A percentile compares a stretch with the other conserved stretches of the same genome.
These are phyloP conservation scores for Dolichoris vasculosae DNA, from an alignment of 1,140 invertebrate genomes.

Conservation along the genomic window DNA sequence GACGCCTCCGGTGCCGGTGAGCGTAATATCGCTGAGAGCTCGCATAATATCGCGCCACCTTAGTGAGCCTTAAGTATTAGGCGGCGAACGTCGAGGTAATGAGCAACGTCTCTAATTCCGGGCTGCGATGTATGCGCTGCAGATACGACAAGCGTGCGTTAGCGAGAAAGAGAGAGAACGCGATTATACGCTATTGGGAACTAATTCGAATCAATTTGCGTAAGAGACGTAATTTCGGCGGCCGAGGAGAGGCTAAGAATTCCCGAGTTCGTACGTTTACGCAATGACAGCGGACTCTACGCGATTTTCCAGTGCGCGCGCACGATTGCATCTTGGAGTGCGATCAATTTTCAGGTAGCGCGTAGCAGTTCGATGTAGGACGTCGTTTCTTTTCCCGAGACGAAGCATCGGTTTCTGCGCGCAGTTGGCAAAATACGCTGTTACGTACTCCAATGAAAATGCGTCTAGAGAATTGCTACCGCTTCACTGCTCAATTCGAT, in stretches of 20 bases:
- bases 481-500: too few species aligned
- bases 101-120: conserved; percentile 50
- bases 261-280: background rate
- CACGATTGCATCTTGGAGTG: too few species aligned
- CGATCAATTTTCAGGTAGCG: too few species aligned
- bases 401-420: background rate
- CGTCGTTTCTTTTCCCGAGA: background rate
- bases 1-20: conserved; percentile 40
- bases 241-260: background rate
- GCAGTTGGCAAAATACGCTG: background rate
- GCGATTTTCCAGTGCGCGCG: background rate
- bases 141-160: background rate
- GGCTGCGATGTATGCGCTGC: background rate
- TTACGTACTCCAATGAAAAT: too few species aligned
- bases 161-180: conserved; percentile 5
- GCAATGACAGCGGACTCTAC: background rate
- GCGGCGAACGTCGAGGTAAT: conserved; percentile 73
- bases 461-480: too few species aligned
- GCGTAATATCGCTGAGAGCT: conserved; percentile 49
- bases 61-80: conserved; percentile 69
- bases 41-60: conserved; percentile 71
- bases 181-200: conserved; percentile 70
- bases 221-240: background rate
- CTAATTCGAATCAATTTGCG: conserved; percentile 73
- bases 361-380: background rate